Conservation (phyloP, 2,113 vertebrate species). For the Sebastes schlegelii region DNA sequence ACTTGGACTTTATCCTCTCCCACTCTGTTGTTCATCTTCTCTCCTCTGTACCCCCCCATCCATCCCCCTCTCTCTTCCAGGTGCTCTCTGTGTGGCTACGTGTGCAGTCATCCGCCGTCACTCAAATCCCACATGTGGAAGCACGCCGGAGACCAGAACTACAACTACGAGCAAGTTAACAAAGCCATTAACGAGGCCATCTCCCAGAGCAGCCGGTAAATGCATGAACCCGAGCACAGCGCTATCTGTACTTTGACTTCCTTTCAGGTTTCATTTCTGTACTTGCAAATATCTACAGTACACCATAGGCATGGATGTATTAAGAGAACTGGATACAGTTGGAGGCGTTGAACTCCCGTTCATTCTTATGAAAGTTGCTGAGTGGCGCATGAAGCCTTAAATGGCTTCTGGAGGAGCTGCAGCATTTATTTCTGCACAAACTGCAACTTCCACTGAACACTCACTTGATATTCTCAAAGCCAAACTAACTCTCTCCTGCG, state of each 20-base stretch:
- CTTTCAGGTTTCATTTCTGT: neutral
- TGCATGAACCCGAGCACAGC: neutral
- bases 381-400: no score
- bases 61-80: slow-evolving; percentile 72
- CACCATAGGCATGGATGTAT: no score
- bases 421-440: no score
- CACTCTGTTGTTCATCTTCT: neutral
- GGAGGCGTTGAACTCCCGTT: no score
- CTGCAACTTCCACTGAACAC: no score
- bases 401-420: no score
- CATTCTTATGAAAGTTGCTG: no score
- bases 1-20: slow-evolving; percentile 12
- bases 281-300: neutral
- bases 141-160: slow-evolving; percentile 98
- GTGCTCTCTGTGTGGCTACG: slow-evolving; percentile 97
- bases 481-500: no score
- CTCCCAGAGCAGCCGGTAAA: slow-evolving; percentile 94
- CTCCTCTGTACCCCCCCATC: neutral
- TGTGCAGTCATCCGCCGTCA: slow-evolving; percentile 97
- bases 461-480: no score
- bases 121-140: slow-evolving; percentile 99
- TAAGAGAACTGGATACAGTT: no score
- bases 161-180: slow-evolving; percentile 99
- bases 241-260: no score
- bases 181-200: slow-evolving; percentile 98